These are phyloP conservation scores for Heterocephalus glaber DNA, from an alignment of 2,113 vertebrate species.

Conservation along the genomic window DNA sequence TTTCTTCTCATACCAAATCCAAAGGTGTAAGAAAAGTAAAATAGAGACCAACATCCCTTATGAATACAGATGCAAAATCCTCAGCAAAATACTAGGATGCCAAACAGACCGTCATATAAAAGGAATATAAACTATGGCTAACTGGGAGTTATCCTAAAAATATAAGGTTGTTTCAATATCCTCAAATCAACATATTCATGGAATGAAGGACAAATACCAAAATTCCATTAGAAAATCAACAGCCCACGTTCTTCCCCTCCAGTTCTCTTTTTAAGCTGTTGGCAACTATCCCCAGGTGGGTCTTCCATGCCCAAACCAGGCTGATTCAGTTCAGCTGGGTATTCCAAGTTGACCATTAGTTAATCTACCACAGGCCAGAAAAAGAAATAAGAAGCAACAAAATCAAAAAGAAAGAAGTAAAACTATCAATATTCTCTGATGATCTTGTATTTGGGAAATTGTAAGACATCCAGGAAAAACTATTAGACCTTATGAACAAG, in stretches of 20 bases:
- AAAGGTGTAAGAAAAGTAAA: not conserved
- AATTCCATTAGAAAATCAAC: no score
- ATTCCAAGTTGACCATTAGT: no score
- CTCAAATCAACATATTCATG: not conserved
- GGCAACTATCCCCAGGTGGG: no score
- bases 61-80: not conserved
- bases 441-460: not conserved
- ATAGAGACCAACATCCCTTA: not conserved
- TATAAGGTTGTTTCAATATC: not conserved
- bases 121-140: not conserved
- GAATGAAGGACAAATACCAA: not conserved
- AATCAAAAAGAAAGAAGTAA: not conserved
- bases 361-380: not conserved
- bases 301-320: no score
- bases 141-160: not conserved
- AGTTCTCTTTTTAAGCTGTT: no score
- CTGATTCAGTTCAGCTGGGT: no score
- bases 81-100: not conserved
- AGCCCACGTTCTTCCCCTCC: no score
- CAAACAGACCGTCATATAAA: not conserved
- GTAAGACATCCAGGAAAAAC: not conserved
- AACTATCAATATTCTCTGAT: not conserved
- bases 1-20: not conserved
- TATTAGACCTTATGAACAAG: not conserved
- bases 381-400: not conserved